A percentile compares a stretch with the other conserved stretches of the same genome.
Evolutionary conservation across 2,888 invertebrate species (phyloP).

Genomic region (Graphium colonna): DNA sequence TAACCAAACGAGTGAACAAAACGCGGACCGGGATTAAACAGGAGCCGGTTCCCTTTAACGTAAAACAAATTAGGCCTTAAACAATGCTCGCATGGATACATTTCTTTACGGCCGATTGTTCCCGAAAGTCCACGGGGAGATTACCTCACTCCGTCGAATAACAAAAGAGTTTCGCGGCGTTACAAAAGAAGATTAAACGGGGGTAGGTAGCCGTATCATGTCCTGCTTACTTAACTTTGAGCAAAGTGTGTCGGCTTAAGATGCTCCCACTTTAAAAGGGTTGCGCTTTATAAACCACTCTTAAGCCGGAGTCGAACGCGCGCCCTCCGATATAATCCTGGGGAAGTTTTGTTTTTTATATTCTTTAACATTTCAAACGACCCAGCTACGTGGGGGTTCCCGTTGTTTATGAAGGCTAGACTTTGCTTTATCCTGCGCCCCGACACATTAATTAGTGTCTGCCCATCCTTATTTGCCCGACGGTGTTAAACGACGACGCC

Average conservation of each 20-base stretch:
- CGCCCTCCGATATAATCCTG: conserved; percentile 56
- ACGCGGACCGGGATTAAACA: conserved; percentile 30
- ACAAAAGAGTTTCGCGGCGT: conserved; percentile 68
- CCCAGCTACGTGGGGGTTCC: conserved; percentile 71
- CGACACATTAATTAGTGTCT: conserved; percentile 66
- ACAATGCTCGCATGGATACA: conserved; percentile 49
- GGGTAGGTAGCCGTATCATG: conserved; percentile 72
- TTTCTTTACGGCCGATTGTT: conserved; percentile 63
- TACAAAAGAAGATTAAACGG: conserved; percentile 70
- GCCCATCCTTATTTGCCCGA: conserved; percentile 55
- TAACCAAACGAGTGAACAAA: conserved; percentile 5
- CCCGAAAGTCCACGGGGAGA: conserved; percentile 58
- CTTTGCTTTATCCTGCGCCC: conserved; percentile 61
- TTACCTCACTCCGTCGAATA: conserved; percentile 62
- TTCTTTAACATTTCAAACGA: conserved; percentile 48
- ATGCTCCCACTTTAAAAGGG: conserved; percentile 71
- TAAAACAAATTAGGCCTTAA: conserved; percentile 54
- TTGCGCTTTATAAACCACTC: conserved; percentile 71
- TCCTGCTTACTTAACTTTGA: conserved; percentile 73
- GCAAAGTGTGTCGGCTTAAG: conserved; percentile 70
- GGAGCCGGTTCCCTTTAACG: conserved; percentile 44
- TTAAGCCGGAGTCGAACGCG: conserved; percentile 59
- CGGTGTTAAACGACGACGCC: conserved; percentile 24
- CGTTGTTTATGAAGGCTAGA: conserved; percentile 46
- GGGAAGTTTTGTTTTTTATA: conserved; percentile 56